Conservation (phyloP, 2,113 vertebrate genomes). For the Xiphias gladius region DNA sequence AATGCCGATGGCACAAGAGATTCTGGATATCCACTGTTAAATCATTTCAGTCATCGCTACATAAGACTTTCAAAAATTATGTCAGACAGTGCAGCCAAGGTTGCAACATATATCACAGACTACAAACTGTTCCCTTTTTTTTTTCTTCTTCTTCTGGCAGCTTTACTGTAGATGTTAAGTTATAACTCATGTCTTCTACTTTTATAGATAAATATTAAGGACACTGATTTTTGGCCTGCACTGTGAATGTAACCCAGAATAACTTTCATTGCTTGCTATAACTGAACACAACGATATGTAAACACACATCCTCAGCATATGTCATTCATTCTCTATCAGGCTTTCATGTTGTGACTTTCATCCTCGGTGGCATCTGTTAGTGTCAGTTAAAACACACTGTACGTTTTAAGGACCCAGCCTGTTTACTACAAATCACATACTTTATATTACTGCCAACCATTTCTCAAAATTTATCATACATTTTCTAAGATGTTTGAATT, state of each 20-base stretch:
- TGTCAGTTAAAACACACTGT: not conserved
- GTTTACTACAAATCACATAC: not conserved
- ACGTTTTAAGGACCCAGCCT: not conserved
- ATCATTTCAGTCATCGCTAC: not conserved
- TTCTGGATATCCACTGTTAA: constrained; percentile 1
- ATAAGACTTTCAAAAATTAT: not conserved
- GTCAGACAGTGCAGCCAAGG: not conserved
- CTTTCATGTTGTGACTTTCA: not conserved
- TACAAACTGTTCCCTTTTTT: not conserved
- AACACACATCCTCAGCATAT: not conserved
- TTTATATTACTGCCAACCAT: not conserved
- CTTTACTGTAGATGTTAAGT: not conserved
- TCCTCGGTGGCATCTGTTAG: not conserved
- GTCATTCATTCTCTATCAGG: not conserved
- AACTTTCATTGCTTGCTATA: constrained; percentile 1
- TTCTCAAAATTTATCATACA: not conserved
- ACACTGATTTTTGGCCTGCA: not conserved
- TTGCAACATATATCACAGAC: constrained; percentile 7
- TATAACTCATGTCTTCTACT: not conserved
- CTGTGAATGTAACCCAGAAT: not conserved
- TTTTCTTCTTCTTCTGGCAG: constrained; percentile 10
- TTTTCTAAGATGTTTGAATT: not conserved
- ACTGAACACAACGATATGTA: not conserved
- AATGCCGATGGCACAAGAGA: not conserved
- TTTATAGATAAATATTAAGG: not conserved